Evolutionary conservation across 1,140 invertebrate genomes (phyloP).

Genomic region (Micrasema minimum): DNA sequence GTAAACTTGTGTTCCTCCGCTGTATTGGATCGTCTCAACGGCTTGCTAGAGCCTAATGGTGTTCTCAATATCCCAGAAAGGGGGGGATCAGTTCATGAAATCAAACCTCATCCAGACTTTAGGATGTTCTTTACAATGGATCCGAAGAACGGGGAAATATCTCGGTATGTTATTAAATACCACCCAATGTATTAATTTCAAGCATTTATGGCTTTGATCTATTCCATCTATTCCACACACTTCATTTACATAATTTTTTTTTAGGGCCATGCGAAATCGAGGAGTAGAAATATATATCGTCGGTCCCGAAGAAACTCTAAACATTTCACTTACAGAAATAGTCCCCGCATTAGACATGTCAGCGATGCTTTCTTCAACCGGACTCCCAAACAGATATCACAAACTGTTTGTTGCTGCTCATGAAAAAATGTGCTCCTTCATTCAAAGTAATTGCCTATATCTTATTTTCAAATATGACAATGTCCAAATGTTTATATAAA

Average conservation of each 20-base stretch:
- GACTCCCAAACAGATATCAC: slow-evolving; percentile 58
- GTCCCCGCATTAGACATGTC: slow-evolving; percentile 61
- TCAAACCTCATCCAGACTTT: slow-evolving; percentile 91
- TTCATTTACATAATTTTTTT: too few species aligned
- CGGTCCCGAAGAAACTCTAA: slow-evolving; percentile 56
- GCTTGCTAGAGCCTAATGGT: slow-evolving; percentile 92
- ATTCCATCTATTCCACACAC: too few species aligned
- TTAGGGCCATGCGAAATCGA: slow-evolving; percentile 95
- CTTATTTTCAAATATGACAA: background rate
- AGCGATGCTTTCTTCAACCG: slow-evolving; percentile 60
- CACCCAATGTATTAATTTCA: too few species aligned
- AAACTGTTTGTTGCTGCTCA: slow-evolving; percentile 60
- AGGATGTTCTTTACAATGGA: slow-evolving; percentile 95
- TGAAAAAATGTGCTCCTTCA: slow-evolving; percentile 61
- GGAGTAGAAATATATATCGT: slow-evolving; percentile 91
- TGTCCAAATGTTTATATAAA: background rate
- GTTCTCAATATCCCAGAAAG: slow-evolving; percentile 91
- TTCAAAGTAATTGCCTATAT: slow-evolving; percentile 60
- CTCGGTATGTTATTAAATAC: slow-evolving; percentile 67
- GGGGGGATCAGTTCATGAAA: slow-evolving; percentile 78
- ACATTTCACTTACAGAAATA: slow-evolving; percentile 58
- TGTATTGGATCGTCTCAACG: slow-evolving; percentile 96
- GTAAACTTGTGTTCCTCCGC: slow-evolving; percentile 97
- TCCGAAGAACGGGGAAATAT: slow-evolving; percentile 94
- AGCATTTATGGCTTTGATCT: too few species aligned